Evolutionary conservation across 1,140 invertebrate genomes (phyloP), one percentile per base, ranked within the genome.

Genomic region (Drosophila kanapiae): DNA sequence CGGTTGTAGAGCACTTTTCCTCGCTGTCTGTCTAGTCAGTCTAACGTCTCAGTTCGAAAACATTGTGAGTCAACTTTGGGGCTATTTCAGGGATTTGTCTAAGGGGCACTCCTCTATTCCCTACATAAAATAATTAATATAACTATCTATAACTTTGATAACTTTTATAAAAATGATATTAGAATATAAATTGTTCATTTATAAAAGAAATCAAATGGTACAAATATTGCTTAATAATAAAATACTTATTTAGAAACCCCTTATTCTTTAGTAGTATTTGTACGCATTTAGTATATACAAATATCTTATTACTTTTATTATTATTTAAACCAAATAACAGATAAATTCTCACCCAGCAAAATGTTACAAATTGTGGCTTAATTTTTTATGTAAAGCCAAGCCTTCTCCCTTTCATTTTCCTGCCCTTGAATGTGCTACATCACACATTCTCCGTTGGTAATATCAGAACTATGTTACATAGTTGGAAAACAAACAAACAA

Each of bases 1-100:
- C 76, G 76, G 83, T 82, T 83, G 45, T 49, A 43, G 37, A 78
- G 61, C 35, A 51, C 54, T 61, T 75, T 75, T 75, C 70, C 61
- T 75, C 37, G 31, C 27, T 27, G 64, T 42, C 69, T 47, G 53
- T 31, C 65, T 23, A 23, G 45, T 31, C 27, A 33, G 38, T 38
- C 51, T 70, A 33, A 37, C 27, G 62, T 43, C 35, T 48, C 43
- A 37, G 38, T 58, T 23, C 29, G 37, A 72, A 65, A 56, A 45
- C 54, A 69, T 59, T 60, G 63, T 77, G 75, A 78, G 75, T 78
- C 75, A 78, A 78, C 29, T 65, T 14, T 4, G 37, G 40, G n/a
- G n/a, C 29, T 51, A 72, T 37, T 60, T 29, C 42, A 35, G 37
- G 14, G 8, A 23, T 45, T 7, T 33, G 18, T 16, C 4, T 8